Percentiles rank a stretch among this genome's conserved stretches.
Evolutionary conservation across 1,140 invertebrate genomes (phyloP).

Genomic region (Ips typographus): DNA sequence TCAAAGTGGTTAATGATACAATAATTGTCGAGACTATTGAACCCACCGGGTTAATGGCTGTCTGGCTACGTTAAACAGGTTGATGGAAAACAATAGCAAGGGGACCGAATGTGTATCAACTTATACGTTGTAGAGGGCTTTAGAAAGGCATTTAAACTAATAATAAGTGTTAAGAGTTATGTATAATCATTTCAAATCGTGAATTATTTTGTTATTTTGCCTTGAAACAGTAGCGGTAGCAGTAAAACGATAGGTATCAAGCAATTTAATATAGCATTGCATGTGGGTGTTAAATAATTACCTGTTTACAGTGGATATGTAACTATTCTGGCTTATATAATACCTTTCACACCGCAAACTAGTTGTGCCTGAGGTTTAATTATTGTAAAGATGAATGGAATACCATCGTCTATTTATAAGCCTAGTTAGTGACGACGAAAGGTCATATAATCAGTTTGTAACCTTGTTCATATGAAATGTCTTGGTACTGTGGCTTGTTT

Average conservation of each 20-base stretch:
- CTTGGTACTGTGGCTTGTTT: no score
- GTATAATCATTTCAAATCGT: not conserved
- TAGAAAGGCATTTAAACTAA: not conserved
- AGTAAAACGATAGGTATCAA: not conserved
- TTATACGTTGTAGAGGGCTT: not conserved
- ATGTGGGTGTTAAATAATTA: no score
- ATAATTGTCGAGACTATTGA: conserved; percentile 13
- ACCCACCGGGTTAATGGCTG: not conserved
- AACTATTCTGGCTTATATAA: no score
- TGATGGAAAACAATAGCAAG: conserved; percentile 4
- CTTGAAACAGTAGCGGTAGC: not conserved
- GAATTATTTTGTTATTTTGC: not conserved
- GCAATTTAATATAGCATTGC: no score
- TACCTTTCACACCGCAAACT: no score
- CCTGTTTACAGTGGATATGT: no score
- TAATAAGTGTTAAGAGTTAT: not conserved
- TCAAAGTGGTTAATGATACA: conserved; percentile 6
- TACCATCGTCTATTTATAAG: no score
- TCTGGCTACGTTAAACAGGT: conserved; percentile 4
- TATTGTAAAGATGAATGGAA: no score
- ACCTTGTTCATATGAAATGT: no score
- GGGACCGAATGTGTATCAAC: not conserved
- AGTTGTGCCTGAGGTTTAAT: no score
- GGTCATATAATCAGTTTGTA: no score
- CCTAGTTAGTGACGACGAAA: no score